Evolutionary conservation across 1,140 invertebrate species (phyloP), one percentile per base, ranked within the genome.

Genomic region (Bombus superbus): DNA sequence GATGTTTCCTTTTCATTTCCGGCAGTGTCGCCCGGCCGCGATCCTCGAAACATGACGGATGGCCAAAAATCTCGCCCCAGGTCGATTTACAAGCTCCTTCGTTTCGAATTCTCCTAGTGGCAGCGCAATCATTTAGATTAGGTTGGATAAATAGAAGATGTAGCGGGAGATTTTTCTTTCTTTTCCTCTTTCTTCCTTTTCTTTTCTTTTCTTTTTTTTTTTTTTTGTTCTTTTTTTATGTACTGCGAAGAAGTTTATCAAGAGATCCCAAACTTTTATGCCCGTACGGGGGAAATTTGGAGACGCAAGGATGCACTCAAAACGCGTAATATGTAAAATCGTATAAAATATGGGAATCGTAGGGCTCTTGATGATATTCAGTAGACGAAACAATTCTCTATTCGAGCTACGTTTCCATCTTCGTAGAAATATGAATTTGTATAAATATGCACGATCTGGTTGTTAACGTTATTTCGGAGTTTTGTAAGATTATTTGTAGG

Each of bases 1-100:
- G 74, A 79, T 90, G 82, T 89, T 89, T 90, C 87, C 89, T 47
- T 90, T 90, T 90, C 89, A 90, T 90, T 90, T 90, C 89, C 89
- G 81, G 62, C 25, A 8, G 35, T 38, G 72, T 77, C 85, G 62
- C 15, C n/a, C 35, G 18, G 15, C 22, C 57, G 2, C 42, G 59
- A 47, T 79, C 72, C 68, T 69, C 83, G 28, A 88, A 88, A 83
- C 42, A 18, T 86, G 88, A 90, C 88, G 64, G 78, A 89, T 89
- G 2, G 40, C 22, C n/a, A 25, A 44, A 81, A 84, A 68, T 79
- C 38, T 53, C n/a, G 3, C n/a, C 73, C 35, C 28, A 11, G n/a
- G 2, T 64, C 25, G 38, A 13, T n/a, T 42, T 28, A 53, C 10
- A 38, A 4, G 1, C 10, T n/a, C 35, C 25, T 47, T 72, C 28